Conservation (phyloP, 2,797 vertebrate genomes). For the Platyrinchus mystaceus region DNA sequence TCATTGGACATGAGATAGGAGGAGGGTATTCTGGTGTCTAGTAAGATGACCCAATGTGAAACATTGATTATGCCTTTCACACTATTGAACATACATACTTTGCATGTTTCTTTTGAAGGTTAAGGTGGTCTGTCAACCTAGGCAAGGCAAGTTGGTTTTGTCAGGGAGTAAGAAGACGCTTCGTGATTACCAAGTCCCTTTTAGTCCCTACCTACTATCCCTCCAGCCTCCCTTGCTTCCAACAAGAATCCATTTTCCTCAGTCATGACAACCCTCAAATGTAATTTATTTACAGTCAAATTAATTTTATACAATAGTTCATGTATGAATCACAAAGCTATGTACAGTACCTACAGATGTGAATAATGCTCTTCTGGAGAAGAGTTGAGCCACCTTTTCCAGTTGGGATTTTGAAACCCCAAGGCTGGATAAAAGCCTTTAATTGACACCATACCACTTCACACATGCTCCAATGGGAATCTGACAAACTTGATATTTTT, state of each 20-base stretch:
- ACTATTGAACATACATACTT: not conserved
- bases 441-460: not conserved
- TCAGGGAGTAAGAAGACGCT: not conserved
- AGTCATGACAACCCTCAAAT: not conserved
- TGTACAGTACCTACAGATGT: not conserved
- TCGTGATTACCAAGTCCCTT: not conserved
- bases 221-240: not conserved
- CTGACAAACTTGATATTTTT: rapidly evolving
- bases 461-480: not conserved
- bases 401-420: not conserved
- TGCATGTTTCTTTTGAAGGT: not conserved
- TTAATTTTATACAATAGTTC: not conserved
- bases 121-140: not conserved
- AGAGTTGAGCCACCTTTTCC: not conserved
- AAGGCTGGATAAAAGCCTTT: not conserved
- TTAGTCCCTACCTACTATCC: not conserved
- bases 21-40: not conserved
- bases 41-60: not conserved
- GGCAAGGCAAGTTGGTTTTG: not conserved
- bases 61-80: not conserved
- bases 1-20: not conserved
- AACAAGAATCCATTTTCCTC: not conserved
- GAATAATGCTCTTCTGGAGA: not conserved
- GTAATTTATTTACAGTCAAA: not conserved
- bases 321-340: not conserved